Conservation (phyloP, 2,113 vertebrate genomes). For the Theristicus caerulescens region DNA sequence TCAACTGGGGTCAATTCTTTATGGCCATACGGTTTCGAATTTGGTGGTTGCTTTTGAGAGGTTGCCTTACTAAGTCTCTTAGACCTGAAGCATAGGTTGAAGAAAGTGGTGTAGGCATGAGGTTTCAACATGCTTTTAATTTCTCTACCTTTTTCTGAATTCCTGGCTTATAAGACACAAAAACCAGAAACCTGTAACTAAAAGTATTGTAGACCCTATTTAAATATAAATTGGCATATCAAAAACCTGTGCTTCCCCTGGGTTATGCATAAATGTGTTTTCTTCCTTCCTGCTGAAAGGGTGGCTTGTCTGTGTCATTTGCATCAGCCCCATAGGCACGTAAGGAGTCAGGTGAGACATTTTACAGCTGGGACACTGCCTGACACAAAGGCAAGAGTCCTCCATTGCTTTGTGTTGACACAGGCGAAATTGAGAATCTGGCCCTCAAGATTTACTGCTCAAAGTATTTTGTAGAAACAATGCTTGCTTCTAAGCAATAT, state of each 20-base stretch:
- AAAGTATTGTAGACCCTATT: not conserved
- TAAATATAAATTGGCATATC: not conserved
- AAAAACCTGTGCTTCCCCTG: not conserved
- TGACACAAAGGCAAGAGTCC: not conserved
- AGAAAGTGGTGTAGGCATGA: not conserved
- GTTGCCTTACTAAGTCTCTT: not conserved
- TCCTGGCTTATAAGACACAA: not conserved
- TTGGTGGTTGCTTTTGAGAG: not conserved
- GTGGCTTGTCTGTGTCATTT: not conserved
- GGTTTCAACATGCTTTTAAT: not conserved
- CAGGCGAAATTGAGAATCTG: not conserved
- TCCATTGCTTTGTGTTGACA: not conserved
- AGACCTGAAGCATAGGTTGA: not conserved
- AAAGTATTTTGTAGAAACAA: not conserved
- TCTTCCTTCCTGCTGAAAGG: not conserved
- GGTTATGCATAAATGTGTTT: not conserved
- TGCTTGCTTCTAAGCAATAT: not conserved
- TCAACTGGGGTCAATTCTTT: not conserved
- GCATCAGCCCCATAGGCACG: not conserved
- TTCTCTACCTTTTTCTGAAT: not conserved
- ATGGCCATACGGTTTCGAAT: not conserved
- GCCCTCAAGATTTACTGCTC: not conserved
- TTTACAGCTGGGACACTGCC: not conserved
- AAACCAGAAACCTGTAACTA: not conserved
- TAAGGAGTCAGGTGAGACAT: not conserved